These are phyloP conservation scores for Colostygia pectinataria DNA, from an alignment of 2,888 invertebrate genomes.

Conservation along the genomic window DNA sequence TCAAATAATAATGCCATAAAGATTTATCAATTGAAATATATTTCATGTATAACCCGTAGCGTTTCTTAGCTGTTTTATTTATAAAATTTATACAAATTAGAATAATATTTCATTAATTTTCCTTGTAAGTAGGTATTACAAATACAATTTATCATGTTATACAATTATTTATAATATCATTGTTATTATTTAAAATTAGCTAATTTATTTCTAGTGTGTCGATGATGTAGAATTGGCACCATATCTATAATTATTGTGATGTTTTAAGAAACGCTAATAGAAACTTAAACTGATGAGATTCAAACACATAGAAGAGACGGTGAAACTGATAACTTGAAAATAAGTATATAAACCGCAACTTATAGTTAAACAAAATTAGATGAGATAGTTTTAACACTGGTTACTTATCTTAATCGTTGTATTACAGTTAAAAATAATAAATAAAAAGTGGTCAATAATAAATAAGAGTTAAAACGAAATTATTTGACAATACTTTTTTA, in stretches of 20 bases:
- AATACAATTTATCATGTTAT: conserved; percentile 39
- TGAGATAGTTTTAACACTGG: conserved; percentile 50
- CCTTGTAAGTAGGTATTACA: conserved; percentile 46
- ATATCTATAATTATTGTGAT: conserved; percentile 31
- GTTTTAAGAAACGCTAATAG: conserved; percentile 66
- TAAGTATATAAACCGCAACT: conserved; percentile 80
- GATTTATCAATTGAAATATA: conserved; percentile 77
- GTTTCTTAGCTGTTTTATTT: conserved; percentile 80
- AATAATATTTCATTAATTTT: conserved; percentile 44
- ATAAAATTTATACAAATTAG: conserved; percentile 45
- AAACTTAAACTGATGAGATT: conserved; percentile 70
- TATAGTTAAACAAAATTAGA: conserved; percentile 39
- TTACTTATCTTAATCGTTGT: conserved; percentile 43
- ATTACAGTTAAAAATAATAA: conserved; percentile 42
- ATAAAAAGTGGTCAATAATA: no score
- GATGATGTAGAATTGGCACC: conserved; percentile 34
- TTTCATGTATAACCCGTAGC: conserved; percentile 81
- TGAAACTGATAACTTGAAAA: conserved; percentile 58
- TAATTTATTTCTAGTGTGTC: conserved; percentile 30
- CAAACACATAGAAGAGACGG: conserved; percentile 64
- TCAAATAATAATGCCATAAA: conserved; percentile 44
- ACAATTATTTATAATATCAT: conserved; percentile 35
- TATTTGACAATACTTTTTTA: conserved; percentile 70
- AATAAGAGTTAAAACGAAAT: conserved; percentile 74
- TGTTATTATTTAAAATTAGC: conserved; percentile 28